phyloP scores from a whole-genome alignment of 2,797 vertebrate species.

The Meda fulgida region DNA sequence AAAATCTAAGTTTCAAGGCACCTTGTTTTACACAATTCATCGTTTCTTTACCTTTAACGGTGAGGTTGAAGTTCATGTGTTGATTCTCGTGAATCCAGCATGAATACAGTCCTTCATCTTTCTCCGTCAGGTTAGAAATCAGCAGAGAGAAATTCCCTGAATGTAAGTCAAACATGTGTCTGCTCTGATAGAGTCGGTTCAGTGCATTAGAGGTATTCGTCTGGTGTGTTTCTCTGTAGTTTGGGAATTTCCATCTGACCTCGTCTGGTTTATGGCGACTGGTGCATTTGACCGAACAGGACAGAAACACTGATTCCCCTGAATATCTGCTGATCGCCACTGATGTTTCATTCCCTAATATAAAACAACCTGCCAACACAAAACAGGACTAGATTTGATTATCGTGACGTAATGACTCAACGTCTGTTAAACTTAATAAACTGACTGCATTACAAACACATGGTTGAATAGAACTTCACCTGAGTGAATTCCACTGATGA shows the following conservation, averaged over 20 bases:
- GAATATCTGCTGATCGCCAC: neutral
- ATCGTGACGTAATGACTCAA: too few relatives aligned
- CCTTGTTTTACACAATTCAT: too few relatives aligned
- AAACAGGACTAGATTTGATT: neutral
- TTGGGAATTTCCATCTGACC: neutral
- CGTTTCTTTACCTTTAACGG: neutral
- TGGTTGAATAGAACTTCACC: too few relatives aligned
- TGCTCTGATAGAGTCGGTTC: too few relatives aligned
- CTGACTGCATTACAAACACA: too few relatives aligned
- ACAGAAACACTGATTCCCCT: neutral
- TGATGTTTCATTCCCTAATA: neutral
- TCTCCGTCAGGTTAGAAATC: constrained; percentile 5
- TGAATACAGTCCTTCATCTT: constrained; percentile 6
- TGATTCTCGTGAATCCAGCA: neutral
- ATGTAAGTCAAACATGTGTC: neutral
- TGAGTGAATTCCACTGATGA: too few relatives aligned
- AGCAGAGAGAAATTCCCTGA: constrained; percentile 1
- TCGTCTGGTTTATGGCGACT: accelerated
- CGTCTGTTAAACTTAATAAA: too few relatives aligned
- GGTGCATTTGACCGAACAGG: neutral
- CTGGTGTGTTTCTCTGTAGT: neutral
- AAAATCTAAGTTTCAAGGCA: neutral
- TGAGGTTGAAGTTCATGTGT: constrained; percentile 1
- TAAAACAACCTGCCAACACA: neutral
- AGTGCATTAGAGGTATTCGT: accelerated